These are phyloP conservation scores for Drosophila mulleri DNA, from an alignment of 2,888 invertebrate genomes.

Conservation along the genomic window DNA sequence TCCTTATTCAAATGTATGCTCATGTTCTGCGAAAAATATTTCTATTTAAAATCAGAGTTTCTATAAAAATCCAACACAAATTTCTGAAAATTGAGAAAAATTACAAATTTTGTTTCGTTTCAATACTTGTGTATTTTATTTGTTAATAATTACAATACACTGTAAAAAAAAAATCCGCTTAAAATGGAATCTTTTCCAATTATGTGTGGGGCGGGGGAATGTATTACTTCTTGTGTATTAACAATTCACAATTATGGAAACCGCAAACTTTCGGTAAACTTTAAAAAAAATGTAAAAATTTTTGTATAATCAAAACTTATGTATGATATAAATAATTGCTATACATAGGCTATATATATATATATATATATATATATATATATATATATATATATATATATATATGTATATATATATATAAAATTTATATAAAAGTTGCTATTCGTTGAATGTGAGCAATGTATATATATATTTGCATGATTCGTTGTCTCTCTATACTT, in stretches of 20 bases:
- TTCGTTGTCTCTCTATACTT: slow-evolving; percentile 53
- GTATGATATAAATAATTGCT: slow-evolving; percentile 48
- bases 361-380: slow-evolving; percentile 39
- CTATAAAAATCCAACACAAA: no score
- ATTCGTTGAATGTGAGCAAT: slow-evolving; percentile 34
- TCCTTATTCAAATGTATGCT: no score
- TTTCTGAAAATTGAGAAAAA: not conserved
- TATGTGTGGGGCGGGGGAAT: slow-evolving; percentile 34
- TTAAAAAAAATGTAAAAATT: slow-evolving; percentile 3
- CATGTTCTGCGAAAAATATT: no score
- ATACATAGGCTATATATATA: slow-evolving; percentile 48
- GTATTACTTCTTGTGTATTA: slow-evolving; percentile 35
- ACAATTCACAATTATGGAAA: slow-evolving; percentile 40
- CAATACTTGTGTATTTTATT: slow-evolving; percentile 47
- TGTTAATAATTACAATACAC: slow-evolving; percentile 49
- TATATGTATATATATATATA: not conserved
- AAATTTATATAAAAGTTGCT: slow-evolving; percentile 11
- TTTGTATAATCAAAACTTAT: slow-evolving; percentile 32
- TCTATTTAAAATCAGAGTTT: no score
- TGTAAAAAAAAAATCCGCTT: slow-evolving; percentile 42
- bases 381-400: not conserved
- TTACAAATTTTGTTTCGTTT: slow-evolving; percentile 11
- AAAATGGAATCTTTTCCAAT: slow-evolving; percentile 16
- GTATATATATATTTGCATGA: not conserved
- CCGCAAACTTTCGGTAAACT: slow-evolving; percentile 11